A percentile compares a stretch with the other conserved stretches of the same genome.
These are phyloP conservation scores for Pica pica DNA, from an alignment of 2,113 vertebrate genomes.

Conservation along the genomic window DNA sequence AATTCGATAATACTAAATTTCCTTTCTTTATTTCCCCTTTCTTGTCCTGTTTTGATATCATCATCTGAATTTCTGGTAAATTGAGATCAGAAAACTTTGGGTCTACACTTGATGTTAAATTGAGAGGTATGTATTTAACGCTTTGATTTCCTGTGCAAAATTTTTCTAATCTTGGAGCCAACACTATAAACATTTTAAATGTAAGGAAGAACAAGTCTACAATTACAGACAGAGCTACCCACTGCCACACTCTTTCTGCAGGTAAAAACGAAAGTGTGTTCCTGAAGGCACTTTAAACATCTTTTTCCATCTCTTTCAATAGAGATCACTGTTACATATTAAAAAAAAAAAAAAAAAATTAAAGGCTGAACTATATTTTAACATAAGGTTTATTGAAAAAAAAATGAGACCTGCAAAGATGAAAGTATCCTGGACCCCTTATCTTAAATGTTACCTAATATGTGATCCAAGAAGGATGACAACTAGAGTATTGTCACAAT, in stretches of 20 bases:
- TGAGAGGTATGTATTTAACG: neutral
- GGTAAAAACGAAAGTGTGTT: neutral
- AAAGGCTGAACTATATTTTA: neutral
- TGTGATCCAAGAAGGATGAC: neutral
- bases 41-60: conserved; percentile 43
- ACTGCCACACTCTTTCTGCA: neutral
- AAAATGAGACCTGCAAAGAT: neutral
- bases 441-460: neutral
- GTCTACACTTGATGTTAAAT: conserved; percentile 4
- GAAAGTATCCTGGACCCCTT: neutral
- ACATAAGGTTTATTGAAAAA: neutral
- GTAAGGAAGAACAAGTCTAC: neutral
- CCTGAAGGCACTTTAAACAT: neutral
- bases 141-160: conserved; percentile 21
- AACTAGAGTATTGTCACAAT: neutral
- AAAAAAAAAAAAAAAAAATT: neutral
- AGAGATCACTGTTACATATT: neutral
- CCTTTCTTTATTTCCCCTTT: conserved; percentile 11
- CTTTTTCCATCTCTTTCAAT: neutral
- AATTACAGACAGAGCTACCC: neutral
- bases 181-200: neutral
- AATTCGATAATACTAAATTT: conserved; percentile 57
- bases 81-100: conserved; percentile 34
- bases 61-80: conserved; percentile 50
- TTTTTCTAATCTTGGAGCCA: conserved; percentile 12